Evolutionary conservation across 2,888 invertebrate genomes (phyloP), one percentile per base, ranked within the genome.

Genomic region (Microplitis deprimator): DNA sequence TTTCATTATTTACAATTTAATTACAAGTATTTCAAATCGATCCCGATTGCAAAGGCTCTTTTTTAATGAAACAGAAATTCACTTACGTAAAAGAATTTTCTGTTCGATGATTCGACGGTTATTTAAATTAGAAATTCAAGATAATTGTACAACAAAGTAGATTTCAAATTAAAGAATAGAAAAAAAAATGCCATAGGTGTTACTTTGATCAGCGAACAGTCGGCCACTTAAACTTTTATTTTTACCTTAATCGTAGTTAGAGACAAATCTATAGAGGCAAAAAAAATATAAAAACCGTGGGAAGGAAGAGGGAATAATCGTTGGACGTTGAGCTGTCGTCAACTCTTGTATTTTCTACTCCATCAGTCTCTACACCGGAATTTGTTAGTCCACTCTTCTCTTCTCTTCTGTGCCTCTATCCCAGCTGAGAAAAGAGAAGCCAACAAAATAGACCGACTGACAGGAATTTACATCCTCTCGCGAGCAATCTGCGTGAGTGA

Each of bases 401-500:
- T 38, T 64, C 38, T 62, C 38, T 62, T 73, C n/a, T 64, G 20
- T 40, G 13, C 62, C 8, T 17, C 70, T n/a, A 5, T 29, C 20
- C 13, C 70, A 39, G 68, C 16, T 39, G 71, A 72, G 67, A 74
- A 77, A 73, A 79, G 79, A 82, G 80, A 82, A 84, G 82, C 77
- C 80, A 82, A 83, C 85, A 87, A 88, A 88, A 88, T 87, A 87
- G 87, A 88, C 87, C 85, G 85, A 87, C 87, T 86, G 87, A 86
- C 87, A 88, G 88, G 87, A 89, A 88, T 89, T 88, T 87, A 88
- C 87, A 87, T 87, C 85, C 87, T 87, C 85, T 85, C 87, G 85
- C 84, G 87, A 87, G 87, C 88, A 89, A 88, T 89, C 87, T 88
- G 88, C 88, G 89, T 88, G 88, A 89, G 88, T 88, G 88, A 88